These are phyloP conservation scores for Hippotragus niger DNA, from an alignment of 2,113 vertebrate species.

Conservation along the genomic window DNA sequence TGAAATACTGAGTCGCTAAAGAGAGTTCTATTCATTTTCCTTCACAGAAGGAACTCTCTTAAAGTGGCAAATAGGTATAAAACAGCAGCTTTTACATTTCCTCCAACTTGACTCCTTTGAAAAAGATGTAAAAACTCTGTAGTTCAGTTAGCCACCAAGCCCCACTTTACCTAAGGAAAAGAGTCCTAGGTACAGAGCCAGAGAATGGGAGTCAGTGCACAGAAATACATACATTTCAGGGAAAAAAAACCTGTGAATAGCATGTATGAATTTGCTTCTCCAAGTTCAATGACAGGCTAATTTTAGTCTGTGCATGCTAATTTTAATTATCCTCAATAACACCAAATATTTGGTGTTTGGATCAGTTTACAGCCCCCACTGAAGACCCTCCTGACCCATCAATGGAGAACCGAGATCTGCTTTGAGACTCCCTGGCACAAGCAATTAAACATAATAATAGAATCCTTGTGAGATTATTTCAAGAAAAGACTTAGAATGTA, in stretches of 20 bases:
- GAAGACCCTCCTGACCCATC: background rate
- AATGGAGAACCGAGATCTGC: background rate
- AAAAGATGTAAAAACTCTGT: background rate
- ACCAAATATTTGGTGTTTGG: background rate
- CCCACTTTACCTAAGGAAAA: background rate
- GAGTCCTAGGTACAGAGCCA: background rate
- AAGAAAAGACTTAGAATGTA: background rate
- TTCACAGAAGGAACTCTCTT: background rate
- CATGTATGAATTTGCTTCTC: background rate
- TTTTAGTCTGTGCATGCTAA: background rate
- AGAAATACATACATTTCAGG: background rate
- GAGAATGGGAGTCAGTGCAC: background rate
- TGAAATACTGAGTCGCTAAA: background rate
- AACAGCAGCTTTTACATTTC: background rate
- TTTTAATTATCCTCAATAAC: constrained; percentile 1
- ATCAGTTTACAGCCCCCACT: background rate
- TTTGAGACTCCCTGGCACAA: background rate
- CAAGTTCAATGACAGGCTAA: background rate
- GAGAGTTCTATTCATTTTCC: background rate
- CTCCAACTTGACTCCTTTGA: background rate
- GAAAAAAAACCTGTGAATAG: background rate
- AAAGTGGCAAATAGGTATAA: background rate
- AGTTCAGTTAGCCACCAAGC: background rate
- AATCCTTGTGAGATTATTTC: background rate
- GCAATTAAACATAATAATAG: background rate